phyloP scores from a whole-genome alignment of 1,140 invertebrate genomes.

The Conus ventricosus region DNA sequence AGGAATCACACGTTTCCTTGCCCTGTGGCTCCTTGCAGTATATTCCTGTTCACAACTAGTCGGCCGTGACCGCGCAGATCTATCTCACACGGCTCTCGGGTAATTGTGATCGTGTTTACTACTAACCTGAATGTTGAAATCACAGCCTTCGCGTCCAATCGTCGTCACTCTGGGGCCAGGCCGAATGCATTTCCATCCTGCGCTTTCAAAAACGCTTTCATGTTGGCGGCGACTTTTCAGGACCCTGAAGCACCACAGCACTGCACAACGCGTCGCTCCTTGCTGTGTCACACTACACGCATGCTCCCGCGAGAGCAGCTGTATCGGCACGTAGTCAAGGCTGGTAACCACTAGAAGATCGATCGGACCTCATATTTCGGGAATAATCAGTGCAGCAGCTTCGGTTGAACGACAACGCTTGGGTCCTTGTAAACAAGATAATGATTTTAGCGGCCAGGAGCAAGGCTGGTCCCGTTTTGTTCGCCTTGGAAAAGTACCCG shows the following conservation, averaged over 20 bases:
- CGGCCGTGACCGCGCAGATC: too few species aligned
- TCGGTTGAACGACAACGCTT: background rate
- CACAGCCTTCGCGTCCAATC: conserved; percentile 73
- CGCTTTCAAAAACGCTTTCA: conserved; percentile 71
- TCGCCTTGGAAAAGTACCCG: background rate
- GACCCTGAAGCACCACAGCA: background rate
- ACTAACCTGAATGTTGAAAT: conserved; percentile 72
- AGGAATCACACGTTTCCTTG: too few species aligned
- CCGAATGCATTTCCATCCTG: conserved; percentile 64
- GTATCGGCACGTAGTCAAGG: background rate
- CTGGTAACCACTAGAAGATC: background rate
- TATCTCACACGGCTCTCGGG: too few species aligned
- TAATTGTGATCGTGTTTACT: background rate
- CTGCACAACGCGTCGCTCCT: background rate
- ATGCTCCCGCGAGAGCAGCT: background rate
- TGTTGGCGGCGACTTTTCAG: conserved; percentile 37
- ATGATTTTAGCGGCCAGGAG: conserved; percentile 17
- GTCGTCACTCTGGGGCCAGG: conserved; percentile 71
- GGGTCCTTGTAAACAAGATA: background rate
- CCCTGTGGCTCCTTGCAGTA: too few species aligned
- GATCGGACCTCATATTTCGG: background rate
- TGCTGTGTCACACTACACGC: background rate
- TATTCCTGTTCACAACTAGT: too few species aligned
- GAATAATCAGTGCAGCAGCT: background rate
- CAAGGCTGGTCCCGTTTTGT: background rate